Evolutionary conservation across 2,113 vertebrate genomes (phyloP).

Genomic region (Bubo bubo): DNA sequence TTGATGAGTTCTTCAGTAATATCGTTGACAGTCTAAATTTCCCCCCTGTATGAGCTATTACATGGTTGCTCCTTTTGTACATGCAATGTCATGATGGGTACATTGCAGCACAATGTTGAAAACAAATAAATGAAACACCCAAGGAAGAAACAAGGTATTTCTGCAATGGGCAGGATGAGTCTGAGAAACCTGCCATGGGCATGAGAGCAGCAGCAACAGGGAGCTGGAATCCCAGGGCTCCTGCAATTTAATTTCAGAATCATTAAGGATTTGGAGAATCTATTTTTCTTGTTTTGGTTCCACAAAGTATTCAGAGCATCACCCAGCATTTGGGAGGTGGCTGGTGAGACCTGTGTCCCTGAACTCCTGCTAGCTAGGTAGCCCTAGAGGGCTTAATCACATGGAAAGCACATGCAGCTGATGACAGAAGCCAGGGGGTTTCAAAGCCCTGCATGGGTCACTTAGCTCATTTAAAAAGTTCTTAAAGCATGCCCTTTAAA

Average conservation of each 20-base stretch:
- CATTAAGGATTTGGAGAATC: background rate
- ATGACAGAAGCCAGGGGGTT: background rate
- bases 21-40: background rate
- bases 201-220: background rate
- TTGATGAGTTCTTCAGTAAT: background rate
- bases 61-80: background rate
- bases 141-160: background rate
- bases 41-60: background rate
- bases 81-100: background rate
- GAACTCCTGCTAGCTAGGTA: background rate
- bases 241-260: background rate
- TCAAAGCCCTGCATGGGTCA: background rate
- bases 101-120: background rate
- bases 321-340: background rate
- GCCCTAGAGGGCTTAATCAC: background rate
- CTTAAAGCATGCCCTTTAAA: background rate
- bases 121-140: background rate
- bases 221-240: background rate
- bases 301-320: background rate
- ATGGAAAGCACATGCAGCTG: background rate
- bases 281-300: background rate
- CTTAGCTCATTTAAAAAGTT: background rate
- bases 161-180: background rate
- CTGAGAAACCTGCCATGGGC: background rate
- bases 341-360: background rate